Percentiles rank a stretch among this genome's conserved stretches.
Conservation (phyloP, 2,797 vertebrate species). For the Holocentrus rufus region DNA sequence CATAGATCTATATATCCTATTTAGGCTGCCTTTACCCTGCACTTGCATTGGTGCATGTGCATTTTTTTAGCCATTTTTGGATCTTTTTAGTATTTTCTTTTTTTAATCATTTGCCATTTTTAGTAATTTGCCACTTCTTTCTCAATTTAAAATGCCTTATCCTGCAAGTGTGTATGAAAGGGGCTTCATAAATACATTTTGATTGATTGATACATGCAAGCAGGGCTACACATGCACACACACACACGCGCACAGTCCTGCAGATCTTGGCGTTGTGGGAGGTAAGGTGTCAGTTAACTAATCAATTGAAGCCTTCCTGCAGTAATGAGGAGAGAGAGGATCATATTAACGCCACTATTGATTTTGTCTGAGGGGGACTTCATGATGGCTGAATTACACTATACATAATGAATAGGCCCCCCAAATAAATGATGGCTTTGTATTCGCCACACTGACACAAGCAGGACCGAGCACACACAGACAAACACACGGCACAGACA, state of each 20-base stretch:
- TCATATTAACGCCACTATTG: constrained; percentile 77
- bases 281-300: constrained; percentile 66
- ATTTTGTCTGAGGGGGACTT: constrained; percentile 73
- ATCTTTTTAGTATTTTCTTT: too few relatives aligned
- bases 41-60: too few relatives aligned
- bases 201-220: constrained; percentile 1
- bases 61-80: too few relatives aligned
- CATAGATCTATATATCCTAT: too few relatives aligned
- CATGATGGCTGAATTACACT: constrained; percentile 66
- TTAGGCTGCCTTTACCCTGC: too few relatives aligned
- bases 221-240: constrained; percentile 6
- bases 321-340: constrained; percentile 68
- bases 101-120: too few relatives aligned
- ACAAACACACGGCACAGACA: constrained; percentile 18
- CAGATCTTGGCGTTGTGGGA: constrained; percentile 36
- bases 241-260: not conserved
- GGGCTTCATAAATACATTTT: too few relatives aligned
- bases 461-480: constrained; percentile 9
- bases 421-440: constrained; percentile 58
- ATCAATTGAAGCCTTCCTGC: constrained; percentile 76
- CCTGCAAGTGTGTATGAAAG: too few relatives aligned
- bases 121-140: too few relatives aligned
- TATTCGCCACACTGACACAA: constrained; percentile 43
- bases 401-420: constrained; percentile 72
- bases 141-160: too few relatives aligned